Evolutionary conservation across 2,113 vertebrate species (phyloP), one percentile per base, ranked within the genome.

Genomic region (Casuarius casuarius): DNA sequence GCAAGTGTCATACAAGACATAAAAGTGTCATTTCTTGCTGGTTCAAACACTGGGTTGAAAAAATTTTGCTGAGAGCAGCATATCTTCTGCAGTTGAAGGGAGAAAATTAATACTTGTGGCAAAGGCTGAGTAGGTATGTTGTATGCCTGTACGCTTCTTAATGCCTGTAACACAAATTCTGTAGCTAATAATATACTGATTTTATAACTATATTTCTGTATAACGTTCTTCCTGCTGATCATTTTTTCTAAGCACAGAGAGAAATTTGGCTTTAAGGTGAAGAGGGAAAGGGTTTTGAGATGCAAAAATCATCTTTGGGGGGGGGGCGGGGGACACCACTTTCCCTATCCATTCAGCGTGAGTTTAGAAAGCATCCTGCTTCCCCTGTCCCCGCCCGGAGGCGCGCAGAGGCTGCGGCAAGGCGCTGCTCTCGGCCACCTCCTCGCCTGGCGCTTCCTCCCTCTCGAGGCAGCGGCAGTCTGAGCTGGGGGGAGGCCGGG

Each of bases 381-480:
- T 7, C 2, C 20, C 6, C 16, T 11, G 5, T 12, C 2, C 29
- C 28, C 35, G 26, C 59, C 46, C 0, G 65, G 33, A 0, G 3
- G 62, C 38, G 7, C 1, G 62, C 31, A 7, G 63, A 51, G 59
- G 54, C 83, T 62, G 66, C 65, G 12, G 66, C 58, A 21, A 92
- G 42, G 23, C 77, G 49, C 35, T 13, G 21, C 62, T 4, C 56
- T 7, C 31, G 12, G 38, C 63, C 20, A 21, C 33, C 38, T 35
- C 51, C 85, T 77, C 35, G 12, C 63, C 33, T 3, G 1, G 4
- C 22, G 33, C 52, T 44, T 71, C 68, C 38, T 54, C 31, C 9
- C 68, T 52, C 62, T 28, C n/a, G 48, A 11, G 68, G 48, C 23
- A 13, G 48, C 4, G 22, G 49, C 44, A 4, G 66, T 54, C 56